A percentile compares a stretch with the other conserved stretches of the same genome.
phyloP scores from a whole-genome alignment of 2,797 vertebrate species.

The Muscicapa striata region DNA sequence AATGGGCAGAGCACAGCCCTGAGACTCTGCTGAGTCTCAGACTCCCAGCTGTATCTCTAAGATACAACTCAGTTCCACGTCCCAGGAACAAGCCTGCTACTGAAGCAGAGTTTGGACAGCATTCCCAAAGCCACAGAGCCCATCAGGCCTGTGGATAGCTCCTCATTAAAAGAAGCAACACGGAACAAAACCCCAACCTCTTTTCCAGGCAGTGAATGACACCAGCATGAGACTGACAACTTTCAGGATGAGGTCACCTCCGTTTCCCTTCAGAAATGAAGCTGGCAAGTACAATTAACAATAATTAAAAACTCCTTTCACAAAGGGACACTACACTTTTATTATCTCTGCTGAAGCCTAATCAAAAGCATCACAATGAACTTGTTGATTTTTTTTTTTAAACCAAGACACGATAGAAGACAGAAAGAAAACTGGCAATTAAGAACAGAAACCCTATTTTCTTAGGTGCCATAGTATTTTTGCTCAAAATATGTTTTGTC shows the following conservation, averaged over 20 bases:
- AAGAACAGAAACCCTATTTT: neutral
- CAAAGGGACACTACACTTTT: conserved; percentile 52
- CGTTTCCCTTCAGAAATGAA: neutral
- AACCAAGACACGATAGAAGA: neutral
- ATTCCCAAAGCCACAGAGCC: neutral
- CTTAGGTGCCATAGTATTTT: neutral
- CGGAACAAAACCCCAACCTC: neutral
- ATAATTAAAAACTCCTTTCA: conserved; percentile 49
- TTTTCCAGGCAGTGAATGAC: neutral
- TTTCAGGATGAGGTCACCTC: conserved; percentile 57
- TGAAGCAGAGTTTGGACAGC: neutral
- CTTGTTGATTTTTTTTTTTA: neutral
- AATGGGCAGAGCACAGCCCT: neutral
- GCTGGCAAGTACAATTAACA: conserved; percentile 34
- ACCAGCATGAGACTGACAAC: conserved; percentile 13
- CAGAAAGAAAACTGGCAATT: neutral
- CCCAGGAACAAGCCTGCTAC: neutral
- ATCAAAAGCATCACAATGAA: conserved; percentile 15
- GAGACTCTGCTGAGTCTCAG: neutral
- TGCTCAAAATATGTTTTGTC: neutral
- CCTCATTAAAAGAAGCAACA: conserved; percentile 9
- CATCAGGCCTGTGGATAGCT: neutral
- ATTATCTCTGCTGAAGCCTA: conserved; percentile 35
- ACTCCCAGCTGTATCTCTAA: neutral
- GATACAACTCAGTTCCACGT: accelerated